Base-by-base conservation (phyloP, 2,113 vertebrate species). In the Mastomys coucha region DNA sequence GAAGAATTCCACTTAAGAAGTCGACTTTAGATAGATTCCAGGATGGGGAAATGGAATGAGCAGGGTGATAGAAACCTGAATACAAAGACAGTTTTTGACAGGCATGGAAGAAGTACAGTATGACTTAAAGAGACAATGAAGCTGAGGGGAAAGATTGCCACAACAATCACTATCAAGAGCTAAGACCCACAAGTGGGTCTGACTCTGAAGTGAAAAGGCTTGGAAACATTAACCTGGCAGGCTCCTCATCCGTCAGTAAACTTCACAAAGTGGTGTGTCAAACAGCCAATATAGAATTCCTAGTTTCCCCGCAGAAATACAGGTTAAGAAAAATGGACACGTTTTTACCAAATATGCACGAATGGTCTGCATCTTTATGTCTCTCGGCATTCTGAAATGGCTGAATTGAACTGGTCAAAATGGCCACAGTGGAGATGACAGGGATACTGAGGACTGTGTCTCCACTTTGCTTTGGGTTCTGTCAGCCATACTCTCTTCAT, bases 341-440 rank as follows among this genome's bases (percentile, higher is more conserved):
- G 88, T 89, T 89, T 96, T 97, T 90, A 91, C 92, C 93, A 91
- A 97, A 97, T 96, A 93, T 94, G 92, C 96, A 93, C 89, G 58
- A 95, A 92, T 97, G 95, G 94, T 98, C 96, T 96, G 91, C 85
- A 95, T 97, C 96, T 97, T 93, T 65, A 75, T 96, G 89, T 90
- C 91, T 86, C 97, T 97, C 86, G 98, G 92, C 96, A 95, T 97
- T 97, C 97, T 98, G 96, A 98, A 98, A 98, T 97, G 97, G 98
- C 84, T 97, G 98, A 98, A 97, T 98, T 97, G 98, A 97, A 95
- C 89, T 84, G 98, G 97, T 95, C 96, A 92, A 97, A 98, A 98
- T 96, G 96, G 97, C 98, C 98, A 85, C 94, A 95, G 89, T 97
- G 97, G 98, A 96, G 98, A 98, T 98, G 97, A 98, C 96, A 97